Conservation (phyloP, 1,140 invertebrate genomes). For the Wiebesia pumilae region DNA sequence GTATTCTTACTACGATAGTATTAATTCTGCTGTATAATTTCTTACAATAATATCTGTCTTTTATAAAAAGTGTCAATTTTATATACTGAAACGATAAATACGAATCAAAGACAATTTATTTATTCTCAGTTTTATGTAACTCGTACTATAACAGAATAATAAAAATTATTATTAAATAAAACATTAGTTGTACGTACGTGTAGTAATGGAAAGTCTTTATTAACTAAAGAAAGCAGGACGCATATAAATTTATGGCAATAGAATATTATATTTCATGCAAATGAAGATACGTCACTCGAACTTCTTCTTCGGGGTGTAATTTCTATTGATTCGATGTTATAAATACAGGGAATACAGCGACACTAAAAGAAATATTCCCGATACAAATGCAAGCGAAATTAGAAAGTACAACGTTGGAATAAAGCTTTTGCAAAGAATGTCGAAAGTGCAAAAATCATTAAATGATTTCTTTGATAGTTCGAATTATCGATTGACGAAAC, state of each 20-base stretch:
- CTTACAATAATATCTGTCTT: too few species aligned
- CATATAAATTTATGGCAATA: constrained; percentile 15
- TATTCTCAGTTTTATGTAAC: too few species aligned
- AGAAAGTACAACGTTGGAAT: too few species aligned
- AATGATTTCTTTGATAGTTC: constrained; percentile 15
- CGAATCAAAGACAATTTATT: too few species aligned
- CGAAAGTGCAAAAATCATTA: not conserved
- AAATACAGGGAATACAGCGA: not conserved
- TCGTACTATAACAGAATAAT: too few species aligned
- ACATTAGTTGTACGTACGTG: not conserved
- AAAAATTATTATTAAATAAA: not conserved
- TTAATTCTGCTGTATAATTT: too few species aligned
- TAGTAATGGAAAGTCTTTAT: not conserved
- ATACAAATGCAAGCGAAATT: not conserved
- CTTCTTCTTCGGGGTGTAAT: not conserved
- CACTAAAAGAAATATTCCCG: not conserved
- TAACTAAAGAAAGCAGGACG: not conserved
- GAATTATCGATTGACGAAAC: constrained; percentile 17
- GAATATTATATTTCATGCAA: not conserved
- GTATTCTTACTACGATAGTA: too few species aligned
- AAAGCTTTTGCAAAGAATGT: not conserved
- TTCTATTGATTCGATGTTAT: not conserved
- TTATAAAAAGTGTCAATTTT: too few species aligned
- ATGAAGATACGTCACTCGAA: not conserved
- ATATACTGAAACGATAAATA: too few species aligned